Base-by-base conservation (phyloP, 2,113 vertebrate genomes). In the Anseranas semipalmata region DNA sequence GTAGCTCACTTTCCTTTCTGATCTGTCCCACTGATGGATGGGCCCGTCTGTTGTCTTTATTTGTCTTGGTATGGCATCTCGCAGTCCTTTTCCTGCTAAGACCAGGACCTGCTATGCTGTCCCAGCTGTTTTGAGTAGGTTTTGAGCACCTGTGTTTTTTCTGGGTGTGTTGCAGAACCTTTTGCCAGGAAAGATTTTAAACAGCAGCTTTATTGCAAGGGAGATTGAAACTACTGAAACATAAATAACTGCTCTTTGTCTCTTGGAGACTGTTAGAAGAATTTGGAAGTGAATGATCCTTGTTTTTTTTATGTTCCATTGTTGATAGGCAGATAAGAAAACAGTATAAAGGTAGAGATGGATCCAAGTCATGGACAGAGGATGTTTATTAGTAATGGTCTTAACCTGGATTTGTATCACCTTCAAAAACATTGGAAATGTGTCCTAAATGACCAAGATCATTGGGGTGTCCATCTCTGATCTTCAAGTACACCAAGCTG, bases 1-100 rank as follows among this genome's bases (percentile, higher is more conserved):
- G 62, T 28, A 6, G 5, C 41, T 53, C 14, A 1, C 4, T 19
- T 30, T 2, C 4, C 6, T 4, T n/a, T 10, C 32, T 21, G 55
- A 3, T 4, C 27, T 37, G 4, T 15, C 11, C 7, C 53, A 14
- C 8, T 2, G 8, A 22, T 2, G 6, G 14, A 7, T 33, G 10
- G 16, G 10, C 12, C 6, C 3, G 1, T 2, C 11, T 20, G 53
- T 25, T 15, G 17, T 10, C 22, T 33, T 63, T 16, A 8, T 24
- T 43, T 45, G 11, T 56, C 25, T 24, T 12, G 1, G 0, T n/a
- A 18, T 33, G 28, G 6, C 35, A 6, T 3, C 10, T 37, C 17
- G 19, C 16, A n/a, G n/a, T 4, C 37, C 27, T 41, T 75, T 17
- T 5, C 41, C 52, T 43, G 17, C 20, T 18, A 11, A 30, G 7